Evolutionary conservation across 2,113 vertebrate species (phyloP).

Genomic region (Channa argus): DNA sequence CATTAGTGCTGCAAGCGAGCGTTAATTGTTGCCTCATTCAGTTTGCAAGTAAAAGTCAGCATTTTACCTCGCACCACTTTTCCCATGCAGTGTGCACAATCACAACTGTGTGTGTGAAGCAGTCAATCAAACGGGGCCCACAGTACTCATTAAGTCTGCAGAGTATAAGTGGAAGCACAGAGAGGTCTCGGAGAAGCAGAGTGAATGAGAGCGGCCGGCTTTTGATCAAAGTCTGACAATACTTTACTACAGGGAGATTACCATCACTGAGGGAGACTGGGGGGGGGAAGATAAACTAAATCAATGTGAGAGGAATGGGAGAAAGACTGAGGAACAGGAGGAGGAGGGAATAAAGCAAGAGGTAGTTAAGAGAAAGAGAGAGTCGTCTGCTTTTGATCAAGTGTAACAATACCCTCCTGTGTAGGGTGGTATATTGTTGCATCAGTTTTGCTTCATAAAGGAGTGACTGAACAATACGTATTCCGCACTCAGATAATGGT

Average conservation of each 20-base stretch:
- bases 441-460: constrained; percentile 68
- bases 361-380: constrained; percentile 40
- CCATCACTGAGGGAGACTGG: constrained; percentile 39
- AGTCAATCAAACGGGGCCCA: constrained; percentile 23
- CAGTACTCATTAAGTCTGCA: constrained; percentile 59
- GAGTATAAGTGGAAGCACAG: constrained; percentile 40
- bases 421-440: constrained; percentile 51
- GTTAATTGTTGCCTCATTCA: constrained; percentile 60
- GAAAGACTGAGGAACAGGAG: constrained; percentile 7
- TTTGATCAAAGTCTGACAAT: constrained; percentile 72
- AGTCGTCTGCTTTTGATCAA: constrained; percentile 59
- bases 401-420: constrained; percentile 46
- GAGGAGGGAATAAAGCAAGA: constrained; percentile 27
- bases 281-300: constrained; percentile 47
- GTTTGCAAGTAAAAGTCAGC: constrained; percentile 62
- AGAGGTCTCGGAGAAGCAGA: constrained; percentile 46
- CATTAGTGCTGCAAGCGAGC: constrained; percentile 16
- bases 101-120: constrained; percentile 13
- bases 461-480: constrained; percentile 51
- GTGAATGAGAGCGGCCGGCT: constrained; percentile 45
- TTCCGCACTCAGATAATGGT: constrained; percentile 30
- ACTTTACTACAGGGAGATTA: constrained; percentile 51
- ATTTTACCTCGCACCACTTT: constrained; percentile 55
- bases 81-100: background rate
- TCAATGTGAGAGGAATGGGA: constrained; percentile 29